These are phyloP conservation scores for Apis florea DNA, from an alignment of 1,140 invertebrate genomes.

Conservation along the genomic window DNA sequence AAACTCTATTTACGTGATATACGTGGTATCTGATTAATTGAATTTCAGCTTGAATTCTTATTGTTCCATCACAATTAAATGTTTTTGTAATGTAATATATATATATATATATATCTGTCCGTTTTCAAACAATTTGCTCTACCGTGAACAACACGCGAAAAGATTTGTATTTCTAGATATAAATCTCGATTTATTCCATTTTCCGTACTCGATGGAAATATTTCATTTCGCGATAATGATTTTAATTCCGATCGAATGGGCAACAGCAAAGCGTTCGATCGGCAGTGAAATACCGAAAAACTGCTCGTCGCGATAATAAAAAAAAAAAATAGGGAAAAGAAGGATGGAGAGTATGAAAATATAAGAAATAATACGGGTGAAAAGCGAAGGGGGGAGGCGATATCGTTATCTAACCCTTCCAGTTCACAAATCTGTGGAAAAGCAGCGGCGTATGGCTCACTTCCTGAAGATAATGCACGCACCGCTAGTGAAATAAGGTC, in stretches of 20 bases:
- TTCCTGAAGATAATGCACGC: conserved; percentile 51
- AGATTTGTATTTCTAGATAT: too few relatives aligned
- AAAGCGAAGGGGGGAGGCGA: conserved; percentile 33
- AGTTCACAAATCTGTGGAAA: conserved; percentile 46
- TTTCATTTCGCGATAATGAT: not conserved
- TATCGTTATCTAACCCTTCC: conserved; percentile 53
- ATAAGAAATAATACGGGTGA: conserved; percentile 28
- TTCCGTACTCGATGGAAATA: not conserved
- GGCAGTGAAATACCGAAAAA: not conserved
- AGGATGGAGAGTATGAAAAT: not conserved
- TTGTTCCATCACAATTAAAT: too few relatives aligned
- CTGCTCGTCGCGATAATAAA: not conserved
- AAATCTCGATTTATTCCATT: not conserved
- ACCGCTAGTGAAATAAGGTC: conserved; percentile 37
- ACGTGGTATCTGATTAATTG: too few relatives aligned
- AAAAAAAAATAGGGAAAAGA: too few relatives aligned
- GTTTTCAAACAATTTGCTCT: too few relatives aligned
- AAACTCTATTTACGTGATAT: too few relatives aligned
- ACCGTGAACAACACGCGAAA: too few relatives aligned
- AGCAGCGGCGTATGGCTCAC: conserved; percentile 35
- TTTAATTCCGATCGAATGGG: conserved; percentile 3
- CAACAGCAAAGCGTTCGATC: not conserved
- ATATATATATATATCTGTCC: too few relatives aligned
- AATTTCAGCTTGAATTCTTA: too few relatives aligned
- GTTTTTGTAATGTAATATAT: too few relatives aligned